Evolutionary conservation across 92 coral and sea anemone species (phyloP).

Genomic region (Muricea muricata): DNA sequence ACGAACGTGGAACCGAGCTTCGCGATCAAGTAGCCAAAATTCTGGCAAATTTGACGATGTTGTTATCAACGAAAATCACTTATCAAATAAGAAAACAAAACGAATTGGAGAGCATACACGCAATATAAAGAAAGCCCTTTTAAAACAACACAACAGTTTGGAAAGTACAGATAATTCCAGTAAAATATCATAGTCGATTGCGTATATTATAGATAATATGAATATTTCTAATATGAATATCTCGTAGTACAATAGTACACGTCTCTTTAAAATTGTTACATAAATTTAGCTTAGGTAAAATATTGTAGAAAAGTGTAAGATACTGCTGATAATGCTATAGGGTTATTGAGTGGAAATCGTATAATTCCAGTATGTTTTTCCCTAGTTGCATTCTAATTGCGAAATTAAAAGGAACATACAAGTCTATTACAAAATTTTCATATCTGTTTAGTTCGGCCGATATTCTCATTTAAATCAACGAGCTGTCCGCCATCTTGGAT

Average conservation of each 20-base stretch:
- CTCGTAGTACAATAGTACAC: background rate
- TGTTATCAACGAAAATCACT: slow-evolving; percentile 41
- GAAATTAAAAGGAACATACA: too few species aligned
- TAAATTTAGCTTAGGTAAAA: too few species aligned
- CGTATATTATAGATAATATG: background rate
- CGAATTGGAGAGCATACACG: slow-evolving; percentile 90
- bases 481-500: too few species aligned
- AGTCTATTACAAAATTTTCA: too few species aligned
- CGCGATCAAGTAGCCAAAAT: slow-evolving; percentile 67
- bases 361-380: too few species aligned
- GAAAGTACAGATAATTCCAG: slow-evolving; percentile 10
- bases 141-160: slow-evolving; percentile 69
- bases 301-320: background rate
- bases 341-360: too few species aligned
- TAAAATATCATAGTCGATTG: slow-evolving; percentile 13
- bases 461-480: too few species aligned
- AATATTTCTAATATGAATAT: background rate
- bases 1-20: slow-evolving; percentile 33
- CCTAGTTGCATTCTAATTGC: too few species aligned
- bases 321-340: background rate
- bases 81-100: slow-evolving; percentile 55
- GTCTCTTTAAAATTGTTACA: slow-evolving; percentile 1
- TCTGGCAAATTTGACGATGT: slow-evolving; percentile 64
- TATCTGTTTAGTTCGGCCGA: too few species aligned
- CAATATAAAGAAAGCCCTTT: slow-evolving; percentile 86